Base-by-base conservation (phyloP, 1,140 invertebrate species). In the Tribolium castaneum region DNA sequence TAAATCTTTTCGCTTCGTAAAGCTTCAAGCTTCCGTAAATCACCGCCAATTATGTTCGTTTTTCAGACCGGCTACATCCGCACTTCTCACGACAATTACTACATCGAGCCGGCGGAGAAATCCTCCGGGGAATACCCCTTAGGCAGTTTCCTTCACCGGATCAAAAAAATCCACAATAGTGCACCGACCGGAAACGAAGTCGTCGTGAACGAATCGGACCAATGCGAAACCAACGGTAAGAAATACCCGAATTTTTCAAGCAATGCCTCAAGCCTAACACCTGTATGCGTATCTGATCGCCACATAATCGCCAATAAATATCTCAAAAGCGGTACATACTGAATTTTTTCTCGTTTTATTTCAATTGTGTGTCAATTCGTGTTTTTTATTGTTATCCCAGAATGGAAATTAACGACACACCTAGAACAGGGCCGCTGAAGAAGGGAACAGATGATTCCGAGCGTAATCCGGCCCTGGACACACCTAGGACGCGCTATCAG, bases 21-120 rank as follows among this genome's bases (percentile, higher is more conserved):
- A 30, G 25, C 1, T 30, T 45, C 5, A 45, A 45, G 7, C 39
- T 45, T 45, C 39, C 25, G 6, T 30, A 45, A 45, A 45, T 45
- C 39, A 95, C 94, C 94, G 9, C 25, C 25, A 30, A 45, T 45
- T n/a, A 45, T 45, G 5, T 5, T 83, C 84, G 30, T 84, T 84
- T 88, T 88, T 56, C 86, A 93, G 92, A 91, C 88, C 22, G 92
- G 92, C 13, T 91, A 91, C 82, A 90, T 93, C 79, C 88, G 88
- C 74, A 91, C 91, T 2, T 89, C 89, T 0, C 86, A 86, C 25
- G 90, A 89, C 39, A 91, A 87, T 83, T 93, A 90, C 85, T 89
- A 91, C 80, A 92, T 93, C 76, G 90, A 92, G 80, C 92, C 92
- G 0, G 86, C 86, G 9, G 88, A 90, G 75, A 84, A 86, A 62